A percentile compares a stretch with the other conserved stretches of the same genome.
Conservation (phyloP, 2,888 invertebrate species). For the Dysmachus trigonus region DNA sequence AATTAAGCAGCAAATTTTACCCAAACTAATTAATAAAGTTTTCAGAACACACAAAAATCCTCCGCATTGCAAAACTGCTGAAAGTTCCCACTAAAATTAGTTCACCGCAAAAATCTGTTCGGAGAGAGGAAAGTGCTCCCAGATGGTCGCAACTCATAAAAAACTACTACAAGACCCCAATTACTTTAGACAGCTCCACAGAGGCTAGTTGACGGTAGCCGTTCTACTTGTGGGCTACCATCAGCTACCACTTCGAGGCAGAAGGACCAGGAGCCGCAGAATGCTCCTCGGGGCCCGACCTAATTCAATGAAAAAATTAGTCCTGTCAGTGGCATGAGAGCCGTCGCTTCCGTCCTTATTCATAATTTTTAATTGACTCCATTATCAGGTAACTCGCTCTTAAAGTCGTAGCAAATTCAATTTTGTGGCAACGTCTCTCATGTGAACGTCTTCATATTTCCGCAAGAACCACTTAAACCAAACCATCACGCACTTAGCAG, state of each 20-base stretch:
- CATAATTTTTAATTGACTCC: conserved; percentile 32
- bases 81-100: neutral
- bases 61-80: neutral
- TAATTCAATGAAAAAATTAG: conserved; percentile 28
- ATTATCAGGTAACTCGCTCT: conserved; percentile 34
- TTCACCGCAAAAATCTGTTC: neutral
- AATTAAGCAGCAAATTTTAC: neutral
- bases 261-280: neutral
- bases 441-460: conserved; percentile 37
- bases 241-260: neutral
- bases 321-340: neutral
- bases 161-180: neutral
- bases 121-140: neutral
- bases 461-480: conserved; percentile 27
- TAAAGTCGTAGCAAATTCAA: conserved; percentile 13
- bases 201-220: neutral
- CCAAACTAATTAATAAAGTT: neutral
- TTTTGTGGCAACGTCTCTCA: conserved; percentile 28
- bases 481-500: conserved; percentile 10
- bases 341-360: neutral
- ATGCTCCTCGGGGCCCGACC: neutral
- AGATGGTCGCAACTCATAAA: neutral
- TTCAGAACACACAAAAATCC: neutral
- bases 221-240: neutral
- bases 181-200: neutral